These are phyloP conservation scores for Tokudaia muenninki DNA, from an alignment of 2,797 vertebrate genomes.

Conservation along the genomic window DNA sequence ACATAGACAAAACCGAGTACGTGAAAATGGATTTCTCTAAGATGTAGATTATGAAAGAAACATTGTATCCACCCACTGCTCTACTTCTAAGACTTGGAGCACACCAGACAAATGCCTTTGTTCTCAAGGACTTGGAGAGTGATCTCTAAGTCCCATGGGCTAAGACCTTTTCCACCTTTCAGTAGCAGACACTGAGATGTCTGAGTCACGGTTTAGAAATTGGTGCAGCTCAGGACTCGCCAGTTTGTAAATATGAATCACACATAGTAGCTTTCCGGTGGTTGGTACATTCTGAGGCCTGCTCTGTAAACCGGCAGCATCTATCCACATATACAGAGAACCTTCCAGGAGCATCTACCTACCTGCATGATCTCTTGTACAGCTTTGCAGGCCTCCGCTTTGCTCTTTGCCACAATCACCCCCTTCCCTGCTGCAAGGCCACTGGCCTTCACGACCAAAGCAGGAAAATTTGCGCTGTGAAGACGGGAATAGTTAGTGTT, in stretches of 20 bases:
- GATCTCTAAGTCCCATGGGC: background rate
- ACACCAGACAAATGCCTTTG: background rate
- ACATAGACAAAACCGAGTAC: background rate
- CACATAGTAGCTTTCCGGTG: background rate
- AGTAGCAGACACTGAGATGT: background rate
- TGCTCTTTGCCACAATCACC: slow-evolving; percentile 93
- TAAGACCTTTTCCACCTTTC: background rate
- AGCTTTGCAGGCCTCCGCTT: slow-evolving; percentile 95
- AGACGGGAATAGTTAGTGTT: slow-evolving; percentile 48
- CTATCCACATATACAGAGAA: background rate
- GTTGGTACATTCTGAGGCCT: background rate
- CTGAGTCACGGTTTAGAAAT: background rate
- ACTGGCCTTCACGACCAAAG: slow-evolving; percentile 98
- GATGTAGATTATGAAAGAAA: background rate
- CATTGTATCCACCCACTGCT: background rate
- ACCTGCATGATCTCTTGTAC: slow-evolving; percentile 97
- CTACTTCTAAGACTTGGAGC: background rate
- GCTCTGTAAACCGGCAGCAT: background rate
- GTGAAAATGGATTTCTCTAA: slow-evolving; percentile 1
- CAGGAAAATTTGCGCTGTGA: slow-evolving; percentile 93
- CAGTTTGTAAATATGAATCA: background rate
- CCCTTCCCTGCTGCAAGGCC: slow-evolving; percentile 98
- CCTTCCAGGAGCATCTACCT: slow-evolving; percentile 45
- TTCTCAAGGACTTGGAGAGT: background rate
- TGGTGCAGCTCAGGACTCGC: background rate